Percentiles rank a stretch among this genome's conserved stretches.
Conservation (phyloP, 2,113 vertebrate genomes). For the Herpetotheres cachinnans region DNA sequence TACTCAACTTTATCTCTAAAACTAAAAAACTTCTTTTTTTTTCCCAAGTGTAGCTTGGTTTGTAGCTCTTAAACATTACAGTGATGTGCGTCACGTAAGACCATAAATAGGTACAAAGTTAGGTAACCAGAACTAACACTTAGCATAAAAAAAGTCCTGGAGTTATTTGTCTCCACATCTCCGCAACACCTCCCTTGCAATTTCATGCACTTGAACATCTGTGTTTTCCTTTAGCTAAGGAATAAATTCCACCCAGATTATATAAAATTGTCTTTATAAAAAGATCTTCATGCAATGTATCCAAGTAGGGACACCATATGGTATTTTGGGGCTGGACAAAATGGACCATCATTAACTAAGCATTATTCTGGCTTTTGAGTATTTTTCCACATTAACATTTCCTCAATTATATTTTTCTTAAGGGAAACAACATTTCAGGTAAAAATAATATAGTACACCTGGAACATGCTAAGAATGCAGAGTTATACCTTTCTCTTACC, state of each 20-base stretch:
- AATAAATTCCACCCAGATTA: slow-evolving; percentile 59
- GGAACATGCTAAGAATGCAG: background rate
- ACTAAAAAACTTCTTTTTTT: background rate
- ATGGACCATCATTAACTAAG: background rate
- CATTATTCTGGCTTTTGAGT: background rate
- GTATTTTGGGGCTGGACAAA: background rate
- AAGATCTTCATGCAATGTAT: background rate
- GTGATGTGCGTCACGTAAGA: slow-evolving; percentile 15
- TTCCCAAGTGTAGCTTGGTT: background rate
- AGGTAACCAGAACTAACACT: slow-evolving; percentile 62
- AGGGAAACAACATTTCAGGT: background rate
- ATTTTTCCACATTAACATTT: background rate
- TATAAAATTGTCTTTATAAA: slow-evolving; percentile 55
- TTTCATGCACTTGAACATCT: slow-evolving; percentile 62
- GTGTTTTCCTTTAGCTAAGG: slow-evolving; percentile 55
- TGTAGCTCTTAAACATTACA: background rate
- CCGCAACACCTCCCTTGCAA: slow-evolving; percentile 68
- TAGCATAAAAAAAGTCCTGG: slow-evolving; percentile 38
- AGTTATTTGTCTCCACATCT: slow-evolving; percentile 67
- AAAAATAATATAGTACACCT: background rate
- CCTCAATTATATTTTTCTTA: background rate
- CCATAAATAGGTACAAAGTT: slow-evolving; percentile 50
- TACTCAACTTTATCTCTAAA: background rate
- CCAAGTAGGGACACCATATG: slow-evolving; percentile 13
- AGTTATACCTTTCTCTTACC: background rate